Evolutionary conservation across 2,888 invertebrate genomes (phyloP), one percentile per base, ranked within the genome.

Genomic region (Brachyopa scutellaris): DNA sequence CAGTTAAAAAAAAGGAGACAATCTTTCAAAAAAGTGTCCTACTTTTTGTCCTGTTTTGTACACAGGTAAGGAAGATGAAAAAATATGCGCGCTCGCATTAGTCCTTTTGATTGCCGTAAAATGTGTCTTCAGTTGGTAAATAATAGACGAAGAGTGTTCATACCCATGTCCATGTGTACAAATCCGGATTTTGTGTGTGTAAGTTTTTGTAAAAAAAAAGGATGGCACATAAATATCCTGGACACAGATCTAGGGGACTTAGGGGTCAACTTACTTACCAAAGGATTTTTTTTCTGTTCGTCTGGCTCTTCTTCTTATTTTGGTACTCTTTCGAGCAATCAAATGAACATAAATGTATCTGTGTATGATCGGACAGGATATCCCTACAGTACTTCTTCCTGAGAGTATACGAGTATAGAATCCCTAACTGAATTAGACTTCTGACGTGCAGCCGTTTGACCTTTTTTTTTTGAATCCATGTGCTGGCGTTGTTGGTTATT

Each of bases 281-380:
- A 29, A 57, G 70, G 70, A 23, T 23, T 62, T 53, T 15, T 23
- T 36, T 38, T 36, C 19, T n/a, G 36, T 36, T 62, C 55, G 61
- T 61, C 40, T 69, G 61, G 38, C 45, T 47, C 51, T 53, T 62
- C 45, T 69, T 59, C 51, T 42, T 69, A 67, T 59, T 47, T 26
- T 26, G 26, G 3, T 59, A 9, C 62, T 64, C 19, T 23, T 77
- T 61, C 70, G 36, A 49, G 77, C 82, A 82, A 82, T 82, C 82
- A 82, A 82, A 82, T 77, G 82, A 77, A 36, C 82, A 82, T 82
- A 82, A 77, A 82, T 77, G 82, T 82, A 82, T 79, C 67, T 78
- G 51, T 67, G 57, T 62, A 83, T 51, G 72, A 83, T 78, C 78
- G 79, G 42, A 57, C 62, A 29, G 57, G 70, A 69, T 36, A 45